Conservation (phyloP, 2,888 invertebrate genomes). For the Pheosia tremula region DNA sequence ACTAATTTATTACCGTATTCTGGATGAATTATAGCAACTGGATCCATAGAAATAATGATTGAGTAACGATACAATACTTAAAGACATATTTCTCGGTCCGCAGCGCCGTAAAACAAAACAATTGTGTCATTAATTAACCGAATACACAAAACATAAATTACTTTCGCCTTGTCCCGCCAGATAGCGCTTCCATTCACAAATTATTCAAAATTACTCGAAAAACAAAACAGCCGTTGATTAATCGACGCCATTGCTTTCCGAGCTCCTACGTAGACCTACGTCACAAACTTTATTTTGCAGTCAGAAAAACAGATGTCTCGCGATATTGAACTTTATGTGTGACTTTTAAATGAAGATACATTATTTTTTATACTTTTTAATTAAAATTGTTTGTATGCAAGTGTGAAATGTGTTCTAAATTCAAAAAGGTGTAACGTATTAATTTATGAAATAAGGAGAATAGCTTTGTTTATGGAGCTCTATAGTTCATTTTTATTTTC, state of each 20-base stretch:
- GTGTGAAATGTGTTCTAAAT: slow-evolving; percentile 50
- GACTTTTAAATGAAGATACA: slow-evolving; percentile 20
- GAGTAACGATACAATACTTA: background rate
- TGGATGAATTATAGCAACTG: no score
- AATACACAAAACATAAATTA: slow-evolving; percentile 67
- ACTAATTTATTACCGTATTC: no score
- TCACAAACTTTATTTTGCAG: slow-evolving; percentile 35
- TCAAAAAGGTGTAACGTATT: slow-evolving; percentile 31
- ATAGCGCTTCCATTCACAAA: slow-evolving; percentile 71
- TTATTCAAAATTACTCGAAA: slow-evolving; percentile 71
- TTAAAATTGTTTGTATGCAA: slow-evolving; percentile 42
- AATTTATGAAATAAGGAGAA: slow-evolving; percentile 22
- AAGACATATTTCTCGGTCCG: slow-evolving; percentile 17
- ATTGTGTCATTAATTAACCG: slow-evolving; percentile 65
- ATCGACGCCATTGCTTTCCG: slow-evolving; percentile 59
- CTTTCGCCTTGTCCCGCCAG: slow-evolving; percentile 50
- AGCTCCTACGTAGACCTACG: slow-evolving; percentile 40
- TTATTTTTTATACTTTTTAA: slow-evolving; percentile 24
- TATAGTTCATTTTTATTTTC: background rate
- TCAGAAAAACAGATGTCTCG: slow-evolving; percentile 6
- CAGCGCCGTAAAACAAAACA: slow-evolving; percentile 56
- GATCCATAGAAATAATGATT: background rate
- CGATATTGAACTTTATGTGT: slow-evolving; percentile 33
- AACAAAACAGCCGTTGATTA: slow-evolving; percentile 65
- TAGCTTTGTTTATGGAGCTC: slow-evolving; percentile 19